These are phyloP conservation scores for Capromys pilorides DNA, from an alignment of 2,797 vertebrate genomes.

Conservation along the genomic window DNA sequence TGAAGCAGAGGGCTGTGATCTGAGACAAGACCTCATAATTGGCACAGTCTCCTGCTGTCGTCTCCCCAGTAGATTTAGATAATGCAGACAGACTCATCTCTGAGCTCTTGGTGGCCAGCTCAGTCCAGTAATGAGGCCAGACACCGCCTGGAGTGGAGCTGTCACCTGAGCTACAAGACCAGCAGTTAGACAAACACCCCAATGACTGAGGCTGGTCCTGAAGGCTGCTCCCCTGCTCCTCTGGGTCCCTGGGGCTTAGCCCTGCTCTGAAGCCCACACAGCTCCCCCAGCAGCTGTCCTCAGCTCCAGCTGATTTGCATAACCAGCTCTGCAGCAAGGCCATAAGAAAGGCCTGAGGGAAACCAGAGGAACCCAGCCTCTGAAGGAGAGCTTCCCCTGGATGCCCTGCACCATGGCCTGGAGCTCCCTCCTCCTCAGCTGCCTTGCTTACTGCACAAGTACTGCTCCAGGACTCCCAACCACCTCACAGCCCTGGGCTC, in stretches of 20 bases:
- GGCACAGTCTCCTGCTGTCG: neutral
- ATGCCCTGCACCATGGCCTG: neutral
- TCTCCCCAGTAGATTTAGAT: too few relatives aligned
- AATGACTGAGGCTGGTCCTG: fast-evolving
- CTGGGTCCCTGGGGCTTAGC: neutral
- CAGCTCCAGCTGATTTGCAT: neutral
- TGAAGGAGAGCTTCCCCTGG: neutral
- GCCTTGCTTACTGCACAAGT: neutral
- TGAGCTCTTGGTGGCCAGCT: neutral
- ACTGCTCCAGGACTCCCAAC: neutral
- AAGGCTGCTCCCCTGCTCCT: fast-evolving
- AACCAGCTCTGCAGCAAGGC: neutral
- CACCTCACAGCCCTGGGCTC: fast-evolving
- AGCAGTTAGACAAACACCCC: neutral
- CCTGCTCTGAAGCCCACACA: neutral
- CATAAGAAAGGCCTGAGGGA: neutral
- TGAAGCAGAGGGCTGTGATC: neutral
- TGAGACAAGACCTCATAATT: neutral
- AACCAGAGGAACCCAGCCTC: neutral
- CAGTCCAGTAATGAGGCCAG: neutral
- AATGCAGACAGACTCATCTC: neutral
- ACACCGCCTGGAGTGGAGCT: fast-evolving
- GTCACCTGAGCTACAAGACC: fast-evolving
- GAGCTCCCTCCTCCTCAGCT: neutral
- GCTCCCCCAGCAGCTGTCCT: too few relatives aligned